A percentile compares a stretch with the other conserved stretches of the same genome.
Evolutionary conservation across 2,113 vertebrate species (phyloP).

Genomic region (Lasiurus borealis): DNA sequence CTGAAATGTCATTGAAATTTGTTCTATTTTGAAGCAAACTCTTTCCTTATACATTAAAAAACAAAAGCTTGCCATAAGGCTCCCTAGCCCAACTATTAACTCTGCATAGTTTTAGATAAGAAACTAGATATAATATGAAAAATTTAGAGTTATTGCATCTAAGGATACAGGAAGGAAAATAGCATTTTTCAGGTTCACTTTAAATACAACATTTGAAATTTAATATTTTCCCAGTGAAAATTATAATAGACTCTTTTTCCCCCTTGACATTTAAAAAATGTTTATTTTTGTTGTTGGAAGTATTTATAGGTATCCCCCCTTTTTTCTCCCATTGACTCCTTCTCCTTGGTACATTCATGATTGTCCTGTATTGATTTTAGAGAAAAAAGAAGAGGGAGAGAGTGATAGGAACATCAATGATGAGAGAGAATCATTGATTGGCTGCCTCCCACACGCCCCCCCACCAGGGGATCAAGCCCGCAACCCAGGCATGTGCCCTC

Average conservation of each 20-base stretch:
- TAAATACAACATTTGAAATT: slow-evolving; percentile 41
- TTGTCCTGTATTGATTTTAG: background rate
- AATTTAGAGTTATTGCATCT: background rate
- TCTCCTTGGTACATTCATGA: background rate
- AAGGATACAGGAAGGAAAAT: background rate
- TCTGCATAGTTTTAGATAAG: background rate
- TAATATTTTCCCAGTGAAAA: background rate
- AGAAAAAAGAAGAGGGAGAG: no score
- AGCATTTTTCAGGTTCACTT: slow-evolving; percentile 29
- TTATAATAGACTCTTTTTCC: background rate
- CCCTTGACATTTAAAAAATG: no score
- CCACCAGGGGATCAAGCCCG: no score
- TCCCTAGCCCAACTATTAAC: background rate
- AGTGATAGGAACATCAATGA: no score
- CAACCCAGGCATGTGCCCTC: no score
- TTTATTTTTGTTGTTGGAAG: no score
- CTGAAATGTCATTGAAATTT: background rate
- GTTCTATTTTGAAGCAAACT: background rate
- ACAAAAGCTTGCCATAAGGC: background rate
- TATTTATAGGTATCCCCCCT: no score
- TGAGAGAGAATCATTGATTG: no score
- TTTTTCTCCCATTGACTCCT: no score
- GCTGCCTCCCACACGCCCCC: no score
- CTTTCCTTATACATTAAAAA: background rate
- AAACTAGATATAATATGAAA: background rate